A percentile compares a stretch with the other conserved stretches of the same genome.
Conservation (phyloP, 2,113 vertebrate species). For the Gnathonemus echidnorhynchus region DNA sequence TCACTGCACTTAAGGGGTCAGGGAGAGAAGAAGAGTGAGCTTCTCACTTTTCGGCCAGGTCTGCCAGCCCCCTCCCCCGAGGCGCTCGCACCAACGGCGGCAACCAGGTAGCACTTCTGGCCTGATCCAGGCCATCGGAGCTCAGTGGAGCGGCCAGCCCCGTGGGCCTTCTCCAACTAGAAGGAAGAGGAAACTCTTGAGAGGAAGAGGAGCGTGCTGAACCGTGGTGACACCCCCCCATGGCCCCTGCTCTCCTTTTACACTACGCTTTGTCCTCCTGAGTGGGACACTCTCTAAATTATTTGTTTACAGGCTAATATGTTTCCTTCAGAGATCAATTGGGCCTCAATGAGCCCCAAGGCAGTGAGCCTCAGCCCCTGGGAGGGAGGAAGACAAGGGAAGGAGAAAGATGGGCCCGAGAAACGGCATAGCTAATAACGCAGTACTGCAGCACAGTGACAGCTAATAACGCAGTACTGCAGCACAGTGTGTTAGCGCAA, state of each 20-base stretch:
- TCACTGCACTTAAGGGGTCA: slow-evolving; percentile 5
- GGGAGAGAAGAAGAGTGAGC: not conserved
- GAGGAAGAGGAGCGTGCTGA: slow-evolving; percentile 5
- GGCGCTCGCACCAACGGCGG: not conserved
- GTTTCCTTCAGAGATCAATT: slow-evolving; percentile 5
- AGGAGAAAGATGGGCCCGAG: not conserved
- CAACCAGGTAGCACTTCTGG: not conserved
- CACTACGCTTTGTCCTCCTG: not conserved
- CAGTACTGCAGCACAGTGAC: not conserved
- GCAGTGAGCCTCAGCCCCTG: not conserved
- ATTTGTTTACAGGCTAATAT: slow-evolving; percentile 21
- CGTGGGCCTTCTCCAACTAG: not conserved
- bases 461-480: too few relatives aligned
- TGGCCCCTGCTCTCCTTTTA: not conserved
- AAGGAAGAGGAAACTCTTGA: not conserved
- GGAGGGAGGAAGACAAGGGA: not conserved
- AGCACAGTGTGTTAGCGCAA: not conserved
- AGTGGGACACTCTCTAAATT: slow-evolving; percentile 17
- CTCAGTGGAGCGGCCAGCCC: not conserved
- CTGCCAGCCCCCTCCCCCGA: not conserved
- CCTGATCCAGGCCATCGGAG: not conserved
- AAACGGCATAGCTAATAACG: not conserved
- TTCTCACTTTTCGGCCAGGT: slow-evolving; percentile 11
- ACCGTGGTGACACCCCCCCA: not conserved
- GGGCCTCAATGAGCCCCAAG: not conserved